Evolutionary conservation across 2,888 invertebrate genomes (phyloP), one percentile per base, ranked within the genome.

Genomic region (Tetrapedia diversipes): DNA sequence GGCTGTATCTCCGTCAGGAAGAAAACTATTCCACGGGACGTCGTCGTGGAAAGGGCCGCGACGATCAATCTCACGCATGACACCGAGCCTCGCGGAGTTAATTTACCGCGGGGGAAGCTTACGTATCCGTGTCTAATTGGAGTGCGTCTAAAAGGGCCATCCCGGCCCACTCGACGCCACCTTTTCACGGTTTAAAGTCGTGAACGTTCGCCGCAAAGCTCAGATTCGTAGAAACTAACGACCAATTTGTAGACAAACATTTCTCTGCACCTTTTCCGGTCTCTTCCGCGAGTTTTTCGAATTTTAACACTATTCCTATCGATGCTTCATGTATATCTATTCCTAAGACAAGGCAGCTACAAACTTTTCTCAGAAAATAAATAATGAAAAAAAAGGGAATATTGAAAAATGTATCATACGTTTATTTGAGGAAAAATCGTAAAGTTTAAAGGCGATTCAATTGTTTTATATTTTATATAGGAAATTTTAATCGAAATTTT

Each of bases 61-160:
- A 77, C 75, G 83, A 84, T 84, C 84, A 84, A 84, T 84, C 84
- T 84, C 79, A 69, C 82, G 75, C 84, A 76, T 80, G 84, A 84
- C 84, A 75, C 80, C 57, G 74, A 74, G 78, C 60, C 83, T 70
- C 73, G 74, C 69, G 64, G 76, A 83, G 83, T 83, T 80, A 84
- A 83, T 84, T 83, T 84, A 84, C 78, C 80, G 75, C 68, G 75
- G 66, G 73, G 56, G 24, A 49, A 54, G 76, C 72, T 79, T 82
- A 80, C 79, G 71, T 81, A 83, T 76, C 83, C 84, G 80, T 82
- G 84, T 84, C 84, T 84, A 84, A 84, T 84, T 83, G 83, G 82
- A 60, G 77, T 69, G 22, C 65, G 72, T 59, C 71, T 63, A 71
- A 81, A 79, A 70, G 74, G 68, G 49, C 65, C 67, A 24, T 39